Conservation (phyloP, 1,140 invertebrate species). For the Eubasilissa regina region DNA sequence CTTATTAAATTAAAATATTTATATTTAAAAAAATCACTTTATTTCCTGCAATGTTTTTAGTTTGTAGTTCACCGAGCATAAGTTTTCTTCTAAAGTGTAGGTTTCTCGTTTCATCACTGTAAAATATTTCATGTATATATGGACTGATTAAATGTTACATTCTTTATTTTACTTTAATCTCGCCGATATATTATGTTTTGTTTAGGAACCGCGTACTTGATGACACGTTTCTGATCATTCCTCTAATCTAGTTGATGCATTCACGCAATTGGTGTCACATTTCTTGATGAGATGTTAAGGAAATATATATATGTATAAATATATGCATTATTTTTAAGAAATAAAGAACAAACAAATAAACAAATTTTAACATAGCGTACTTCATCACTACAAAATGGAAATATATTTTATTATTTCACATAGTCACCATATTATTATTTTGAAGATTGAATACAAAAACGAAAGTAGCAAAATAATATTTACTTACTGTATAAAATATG, state of each 20-base stretch:
- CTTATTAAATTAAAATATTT: constrained; percentile 9
- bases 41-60: constrained; percentile 14
- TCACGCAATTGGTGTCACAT: constrained; percentile 13
- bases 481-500: constrained; percentile 50
- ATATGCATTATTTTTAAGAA: constrained; percentile 34
- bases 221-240: constrained; percentile 19
- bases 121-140: constrained; percentile 37
- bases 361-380: constrained; percentile 7
- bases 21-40: not conserved
- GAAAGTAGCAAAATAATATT: constrained; percentile 44
- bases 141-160: constrained; percentile 42
- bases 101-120: constrained; percentile 1
- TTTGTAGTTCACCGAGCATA: constrained; percentile 12
- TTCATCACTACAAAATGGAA: not conserved
- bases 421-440: constrained; percentile 20
- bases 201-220: constrained; percentile 8
- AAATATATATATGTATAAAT: constrained; percentile 18
- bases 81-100: not conserved
- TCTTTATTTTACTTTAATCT: constrained; percentile 26
- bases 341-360: not conserved
- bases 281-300: constrained; percentile 12
- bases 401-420: constrained; percentile 25
- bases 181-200: not conserved
- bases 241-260: constrained; percentile 11
- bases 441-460: constrained; percentile 15